Conservation (phyloP, 2,888 invertebrate species). For the Drosophila mercatorum region DNA sequence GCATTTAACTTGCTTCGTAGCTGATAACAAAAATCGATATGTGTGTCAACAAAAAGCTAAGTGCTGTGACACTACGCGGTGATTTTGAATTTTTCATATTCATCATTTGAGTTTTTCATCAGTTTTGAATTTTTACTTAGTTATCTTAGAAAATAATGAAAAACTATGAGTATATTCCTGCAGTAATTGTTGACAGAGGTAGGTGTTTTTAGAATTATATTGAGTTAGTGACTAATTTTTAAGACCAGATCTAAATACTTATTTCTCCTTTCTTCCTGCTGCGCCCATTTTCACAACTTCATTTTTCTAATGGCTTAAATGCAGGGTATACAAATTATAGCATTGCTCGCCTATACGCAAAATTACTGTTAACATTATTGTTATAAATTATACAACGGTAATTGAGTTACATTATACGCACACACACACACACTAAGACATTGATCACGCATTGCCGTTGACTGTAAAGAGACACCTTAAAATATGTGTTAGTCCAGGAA, state of each 20-base stretch:
- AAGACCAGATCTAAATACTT: background rate
- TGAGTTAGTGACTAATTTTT: too few relatives aligned
- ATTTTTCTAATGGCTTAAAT: constrained; percentile 3
- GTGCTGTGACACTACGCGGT: constrained; percentile 8
- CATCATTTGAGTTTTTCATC: background rate
- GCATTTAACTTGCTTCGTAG: background rate
- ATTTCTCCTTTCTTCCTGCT: background rate
- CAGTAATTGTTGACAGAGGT: too few relatives aligned
- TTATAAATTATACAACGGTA: constrained; percentile 52
- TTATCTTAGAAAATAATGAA: background rate
- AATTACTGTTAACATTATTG: constrained; percentile 18
- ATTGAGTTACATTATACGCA: constrained; percentile 47
- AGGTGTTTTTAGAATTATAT: too few relatives aligned
- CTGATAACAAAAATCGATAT: background rate
- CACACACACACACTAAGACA: constrained; percentile 19
- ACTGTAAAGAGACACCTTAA: constrained; percentile 42
- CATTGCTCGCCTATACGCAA: background rate
- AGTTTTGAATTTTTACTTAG: background rate
- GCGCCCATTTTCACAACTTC: background rate
- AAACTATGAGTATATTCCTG: background rate
- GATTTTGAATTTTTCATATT: background rate
- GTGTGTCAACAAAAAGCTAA: background rate
- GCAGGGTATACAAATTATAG: constrained; percentile 3
- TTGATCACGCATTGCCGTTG: constrained; percentile 33
- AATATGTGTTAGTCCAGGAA: constrained; percentile 35